Conservation (phyloP, 2,113 vertebrate genomes). For the Tupaia tana region DNA sequence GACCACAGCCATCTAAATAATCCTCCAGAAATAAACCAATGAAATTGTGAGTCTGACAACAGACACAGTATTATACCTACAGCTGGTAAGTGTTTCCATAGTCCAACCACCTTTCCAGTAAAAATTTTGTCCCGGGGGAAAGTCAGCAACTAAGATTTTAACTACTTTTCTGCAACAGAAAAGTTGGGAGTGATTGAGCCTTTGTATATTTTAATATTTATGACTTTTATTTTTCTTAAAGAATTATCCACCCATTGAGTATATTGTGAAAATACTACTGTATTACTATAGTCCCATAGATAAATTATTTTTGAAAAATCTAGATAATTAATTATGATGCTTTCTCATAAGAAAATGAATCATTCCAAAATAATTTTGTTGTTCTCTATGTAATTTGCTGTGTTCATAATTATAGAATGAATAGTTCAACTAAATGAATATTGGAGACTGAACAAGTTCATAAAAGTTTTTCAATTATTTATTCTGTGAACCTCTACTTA, state of each 20-base stretch:
- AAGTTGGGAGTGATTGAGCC: slow-evolving; percentile 76
- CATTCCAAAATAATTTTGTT: background rate
- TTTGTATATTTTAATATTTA: slow-evolving; percentile 80
- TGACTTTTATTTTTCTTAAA: slow-evolving; percentile 69
- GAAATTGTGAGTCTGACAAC: slow-evolving; percentile 89
- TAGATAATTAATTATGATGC: slow-evolving; percentile 36
- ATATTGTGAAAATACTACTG: slow-evolving; percentile 69
- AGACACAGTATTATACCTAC: slow-evolving; percentile 90
- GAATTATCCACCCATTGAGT: slow-evolving; percentile 69
- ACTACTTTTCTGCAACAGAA: slow-evolving; percentile 87
- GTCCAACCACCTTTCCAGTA: slow-evolving; percentile 91
- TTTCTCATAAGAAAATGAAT: slow-evolving; percentile 47
- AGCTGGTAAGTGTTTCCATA: slow-evolving; percentile 91
- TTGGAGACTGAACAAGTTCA: background rate
- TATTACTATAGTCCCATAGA: slow-evolving; percentile 28
- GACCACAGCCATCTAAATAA: slow-evolving; percentile 92
- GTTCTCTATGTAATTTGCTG: slow-evolving; percentile 37
- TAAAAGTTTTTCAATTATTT: background rate
- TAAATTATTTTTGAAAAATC: slow-evolving; percentile 46
- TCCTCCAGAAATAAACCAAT: slow-evolving; percentile 91
- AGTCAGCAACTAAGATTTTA: slow-evolving; percentile 88
- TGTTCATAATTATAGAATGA: background rate
- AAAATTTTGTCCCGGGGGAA: slow-evolving; percentile 88
- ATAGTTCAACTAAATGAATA: slow-evolving; percentile 10
- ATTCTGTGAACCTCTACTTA: background rate